Evolutionary conservation across 2,113 vertebrate species (phyloP).

Genomic region (Barbus barbus): DNA sequence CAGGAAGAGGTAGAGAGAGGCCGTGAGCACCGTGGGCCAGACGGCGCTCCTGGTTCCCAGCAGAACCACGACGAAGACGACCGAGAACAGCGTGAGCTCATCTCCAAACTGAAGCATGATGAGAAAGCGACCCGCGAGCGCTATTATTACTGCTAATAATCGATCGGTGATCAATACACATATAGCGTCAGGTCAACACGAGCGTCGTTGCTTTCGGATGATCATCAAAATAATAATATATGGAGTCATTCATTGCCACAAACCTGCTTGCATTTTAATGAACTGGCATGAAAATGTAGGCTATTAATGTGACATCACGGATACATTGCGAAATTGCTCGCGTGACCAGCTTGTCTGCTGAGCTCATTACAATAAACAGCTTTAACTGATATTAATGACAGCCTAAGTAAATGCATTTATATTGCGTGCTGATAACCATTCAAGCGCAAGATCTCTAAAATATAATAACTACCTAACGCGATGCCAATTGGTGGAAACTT

Average conservation of each 20-base stretch:
- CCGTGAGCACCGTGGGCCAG: constrained; percentile 73
- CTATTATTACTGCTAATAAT: background rate
- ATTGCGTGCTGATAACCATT: too few species aligned
- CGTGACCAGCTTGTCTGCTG: background rate
- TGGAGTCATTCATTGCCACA: background rate
- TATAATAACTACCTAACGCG: background rate
- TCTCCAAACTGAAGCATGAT: constrained; percentile 78
- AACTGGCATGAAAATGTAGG: background rate
- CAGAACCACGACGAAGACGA: constrained; percentile 74
- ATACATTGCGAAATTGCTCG: background rate
- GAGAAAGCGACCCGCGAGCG: background rate
- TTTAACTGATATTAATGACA: background rate
- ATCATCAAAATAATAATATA: too few species aligned
- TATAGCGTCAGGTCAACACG: background rate
- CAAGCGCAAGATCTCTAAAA: background rate
- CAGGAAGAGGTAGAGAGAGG: constrained; percentile 79
- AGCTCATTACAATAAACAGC: too few species aligned
- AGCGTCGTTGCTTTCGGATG: too few species aligned
- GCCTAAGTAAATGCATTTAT: too few species aligned
- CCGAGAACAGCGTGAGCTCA: constrained; percentile 72
- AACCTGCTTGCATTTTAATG: background rate
- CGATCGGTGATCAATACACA: background rate
- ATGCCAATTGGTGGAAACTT: too few species aligned
- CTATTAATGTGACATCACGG: background rate
- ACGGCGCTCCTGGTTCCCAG: constrained; percentile 79